Evolutionary conservation across 1,140 invertebrate genomes (phyloP).

Genomic region (Monomorium pharaonis): DNA sequence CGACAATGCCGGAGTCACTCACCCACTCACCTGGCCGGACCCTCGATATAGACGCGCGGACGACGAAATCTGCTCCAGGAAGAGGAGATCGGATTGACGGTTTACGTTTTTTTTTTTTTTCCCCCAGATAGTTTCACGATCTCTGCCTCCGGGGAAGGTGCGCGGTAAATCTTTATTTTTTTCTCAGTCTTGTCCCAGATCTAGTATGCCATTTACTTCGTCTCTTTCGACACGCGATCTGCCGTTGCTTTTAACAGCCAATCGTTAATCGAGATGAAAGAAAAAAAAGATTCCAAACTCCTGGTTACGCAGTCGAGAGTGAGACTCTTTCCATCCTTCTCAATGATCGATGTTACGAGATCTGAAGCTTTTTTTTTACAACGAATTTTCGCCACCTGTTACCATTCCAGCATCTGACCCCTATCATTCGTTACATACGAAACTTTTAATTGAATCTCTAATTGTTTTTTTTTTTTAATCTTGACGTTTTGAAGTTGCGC

Average conservation of each 20-base stretch:
- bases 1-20: slow-evolving; percentile 83
- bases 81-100: slow-evolving; percentile 31
- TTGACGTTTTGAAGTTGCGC: not conserved
- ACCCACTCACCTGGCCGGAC: slow-evolving; percentile 80
- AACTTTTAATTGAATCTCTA: not conserved
- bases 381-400: not conserved
- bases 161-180: slow-evolving; percentile 14
- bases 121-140: slow-evolving; percentile 23
- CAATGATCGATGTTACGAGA: not conserved
- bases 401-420: not conserved
- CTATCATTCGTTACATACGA: not conserved
- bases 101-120: not conserved
- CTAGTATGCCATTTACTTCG: slow-evolving; percentile 7
- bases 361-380: not conserved
- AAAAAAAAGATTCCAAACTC: not conserved
- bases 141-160: not conserved
- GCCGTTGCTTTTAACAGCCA: not conserved
- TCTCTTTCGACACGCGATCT: slow-evolving; percentile 22
- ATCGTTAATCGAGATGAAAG: not conserved
- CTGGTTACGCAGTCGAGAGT: not conserved
- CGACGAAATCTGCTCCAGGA: slow-evolving; percentile 61
- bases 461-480: slow-evolving; percentile 14
- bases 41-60: slow-evolving; percentile 69
- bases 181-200: not conserved
- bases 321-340: not conserved